Conservation (phyloP, 2,888 invertebrate species). For the Petrophora chlorosata region DNA sequence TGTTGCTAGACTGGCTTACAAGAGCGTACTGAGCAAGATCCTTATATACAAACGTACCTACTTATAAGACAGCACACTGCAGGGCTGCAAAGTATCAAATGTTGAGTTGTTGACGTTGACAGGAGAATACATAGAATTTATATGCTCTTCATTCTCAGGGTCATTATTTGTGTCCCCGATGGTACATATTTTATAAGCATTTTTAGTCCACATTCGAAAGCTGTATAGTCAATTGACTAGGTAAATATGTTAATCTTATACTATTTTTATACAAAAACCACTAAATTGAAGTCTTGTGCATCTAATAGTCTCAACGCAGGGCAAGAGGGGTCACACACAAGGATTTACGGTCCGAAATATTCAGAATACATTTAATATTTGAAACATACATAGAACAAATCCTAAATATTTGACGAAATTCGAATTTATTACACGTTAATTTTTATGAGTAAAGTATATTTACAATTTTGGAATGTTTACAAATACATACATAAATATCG, state of each 20-base stretch:
- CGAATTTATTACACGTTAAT: constrained; percentile 10
- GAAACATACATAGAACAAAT: constrained; percentile 19
- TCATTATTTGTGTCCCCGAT: no score
- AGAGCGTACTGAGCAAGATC: no score
- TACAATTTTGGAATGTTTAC: constrained; percentile 34
- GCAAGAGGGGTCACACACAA: constrained; percentile 54
- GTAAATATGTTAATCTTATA: constrained; percentile 43
- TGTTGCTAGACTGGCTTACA: no score
- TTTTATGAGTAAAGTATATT: constrained; percentile 17
- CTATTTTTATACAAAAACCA: constrained; percentile 24
- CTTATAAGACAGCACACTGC: no score
- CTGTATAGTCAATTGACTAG: constrained; percentile 67
- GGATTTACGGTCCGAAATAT: constrained; percentile 21
- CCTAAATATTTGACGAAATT: constrained; percentile 16
- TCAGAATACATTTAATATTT: constrained; percentile 25
- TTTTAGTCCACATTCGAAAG: constrained; percentile 48
- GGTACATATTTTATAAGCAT: constrained; percentile 30
- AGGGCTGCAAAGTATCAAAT: no score
- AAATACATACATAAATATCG: constrained; percentile 2
- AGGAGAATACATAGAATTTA: no score
- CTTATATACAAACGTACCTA: no score
- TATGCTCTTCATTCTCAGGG: no score
- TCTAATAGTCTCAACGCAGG: constrained; percentile 58
- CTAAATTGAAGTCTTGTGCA: constrained; percentile 67
- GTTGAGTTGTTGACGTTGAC: no score